Evolutionary conservation across 2,888 invertebrate species (phyloP), one percentile per base, ranked within the genome.

Genomic region (Arrhopalites spinosus): DNA sequence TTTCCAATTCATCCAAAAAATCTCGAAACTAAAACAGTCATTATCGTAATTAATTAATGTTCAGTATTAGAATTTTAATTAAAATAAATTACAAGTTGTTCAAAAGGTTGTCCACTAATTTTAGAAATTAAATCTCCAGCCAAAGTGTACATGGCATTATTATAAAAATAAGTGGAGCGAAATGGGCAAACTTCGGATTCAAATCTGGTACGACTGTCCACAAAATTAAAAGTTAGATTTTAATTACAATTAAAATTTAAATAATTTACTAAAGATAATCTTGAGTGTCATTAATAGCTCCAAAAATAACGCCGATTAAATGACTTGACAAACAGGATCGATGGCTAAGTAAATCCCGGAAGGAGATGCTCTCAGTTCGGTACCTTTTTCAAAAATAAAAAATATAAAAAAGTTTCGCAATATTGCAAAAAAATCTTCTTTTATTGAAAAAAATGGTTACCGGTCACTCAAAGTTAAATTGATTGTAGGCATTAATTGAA

Each of bases 141-240:
- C 1, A 56, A 17, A 56, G 20, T n/a, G 23, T 56, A 56, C 53
- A 56, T 56, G 53, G 53, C 53, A 56, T 56, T 56, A 23, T 56
- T 56, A 7, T 56, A 56, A 8, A 20, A 13, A 13, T 8, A 56
- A 17, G 8, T 1, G 23, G 53, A 56, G 2, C 53, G 2, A 8
- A 56, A n/a, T 8, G 53, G 53, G 23, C 53, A 56, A 56, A 56
- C n/a, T 56, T 56, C 20, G 8, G 8, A 1, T 20, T 56, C 53
- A 7, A 20, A 56, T 56, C 53, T n/a, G 2, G 53, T 56, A 2
- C 53, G 53, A n/a, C 53, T 56, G 20, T 5, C 15, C n/a, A 56
- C 53, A 56, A 56, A 56, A n/a, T n/a, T n/a, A n/a, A n/a, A n/a
- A n/a, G n/a, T n/a, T n/a, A n/a, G n/a, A n/a, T n/a, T n/a, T n/a